Evolutionary conservation across 2,113 vertebrate genomes (phyloP), one percentile per base, ranked within the genome.

Genomic region (Illadopsis cleaveri): DNA sequence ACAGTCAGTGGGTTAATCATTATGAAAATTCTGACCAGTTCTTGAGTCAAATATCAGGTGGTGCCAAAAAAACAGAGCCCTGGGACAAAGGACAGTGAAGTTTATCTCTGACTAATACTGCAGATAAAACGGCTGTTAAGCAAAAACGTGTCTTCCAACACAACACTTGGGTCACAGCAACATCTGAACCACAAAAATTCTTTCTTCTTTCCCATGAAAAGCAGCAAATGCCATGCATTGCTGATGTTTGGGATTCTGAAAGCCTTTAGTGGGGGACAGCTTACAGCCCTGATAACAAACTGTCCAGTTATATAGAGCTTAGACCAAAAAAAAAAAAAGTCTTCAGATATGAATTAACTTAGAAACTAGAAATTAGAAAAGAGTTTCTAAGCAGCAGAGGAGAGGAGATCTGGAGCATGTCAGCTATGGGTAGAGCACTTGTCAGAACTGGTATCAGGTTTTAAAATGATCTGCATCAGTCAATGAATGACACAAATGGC

Each of bases 21-120:
- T 82, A 62, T 51, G 93, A 91, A 96, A 97, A 95, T 90, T 83
- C 92, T 90, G 94, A 94, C 81, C 66, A 58, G n/a, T 86, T 77
- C 82, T 80, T 94, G 94, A 96, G 90, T 96, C 84, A 94, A 94
- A 64, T 86, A 72, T 82, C 87, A 94, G 84, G 79, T 93, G 62
- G 47, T 96, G 94, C 87, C 93, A 96, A 93, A 96, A 95, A 95
- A 88, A 0, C 84, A 85, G 83, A 91, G 81, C 38, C 84, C 35
- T 14, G 7, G 82, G 58, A 91, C 57, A 91, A 94, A 91, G 66
- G 89, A 87, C 42, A 57, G 75, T 60, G 89, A 93, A 61, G 77
- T 58, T 93, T 35, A 91, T 58, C 87, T 91, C 90, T 95, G 91
- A 96, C 66, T 96, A 96, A 97, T 80, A 66, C 71, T 85, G 47